Percentiles rank a stretch among this genome's conserved stretches.
Evolutionary conservation across 2,888 invertebrate species (phyloP).

Genomic region (Anaspis maculata): DNA sequence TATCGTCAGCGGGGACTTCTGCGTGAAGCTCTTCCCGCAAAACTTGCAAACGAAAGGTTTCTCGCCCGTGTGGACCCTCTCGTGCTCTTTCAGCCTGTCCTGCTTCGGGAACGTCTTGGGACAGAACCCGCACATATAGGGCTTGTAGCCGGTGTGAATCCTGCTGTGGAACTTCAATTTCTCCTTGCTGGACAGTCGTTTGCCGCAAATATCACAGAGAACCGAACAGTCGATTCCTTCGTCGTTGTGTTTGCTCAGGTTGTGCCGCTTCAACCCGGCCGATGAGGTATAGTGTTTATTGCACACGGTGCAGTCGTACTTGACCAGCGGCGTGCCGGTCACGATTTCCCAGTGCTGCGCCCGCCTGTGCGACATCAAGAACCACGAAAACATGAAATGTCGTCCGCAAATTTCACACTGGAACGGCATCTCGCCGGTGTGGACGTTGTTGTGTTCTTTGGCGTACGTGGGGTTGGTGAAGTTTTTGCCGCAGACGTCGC

Average conservation of each 20-base stretch:
- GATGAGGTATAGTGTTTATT: constrained; percentile 32
- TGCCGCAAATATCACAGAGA: constrained; percentile 31
- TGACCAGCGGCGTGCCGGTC: constrained; percentile 23
- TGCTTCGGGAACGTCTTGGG: constrained; percentile 43
- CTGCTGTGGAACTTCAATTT: constrained; percentile 27
- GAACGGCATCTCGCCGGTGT: constrained; percentile 36
- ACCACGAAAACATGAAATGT: constrained; percentile 41
- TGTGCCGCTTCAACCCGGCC: constrained; percentile 36
- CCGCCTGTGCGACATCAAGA: constrained; percentile 41
- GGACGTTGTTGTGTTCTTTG: constrained; percentile 22
- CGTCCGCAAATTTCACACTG: constrained; percentile 45
- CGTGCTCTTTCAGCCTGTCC: constrained; percentile 32
- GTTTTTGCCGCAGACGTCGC: constrained; percentile 22
- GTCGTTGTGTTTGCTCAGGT: constrained; percentile 15
- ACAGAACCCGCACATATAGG: constrained; percentile 29
- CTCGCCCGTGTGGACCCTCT: too few species aligned
- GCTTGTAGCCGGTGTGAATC: constrained; percentile 38
- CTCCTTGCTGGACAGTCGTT: constrained; percentile 26
- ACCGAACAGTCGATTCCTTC: constrained; percentile 39
- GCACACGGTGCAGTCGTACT: constrained; percentile 43
- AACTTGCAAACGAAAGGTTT: constrained; percentile 31
- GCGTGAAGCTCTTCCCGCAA: constrained; percentile 34
- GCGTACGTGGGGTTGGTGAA: constrained; percentile 21
- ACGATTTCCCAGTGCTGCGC: constrained; percentile 40
- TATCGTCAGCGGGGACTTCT: constrained; percentile 49